Evolutionary conservation across 2,888 invertebrate species (phyloP).

Genomic region (Tridacna crocea): DNA sequence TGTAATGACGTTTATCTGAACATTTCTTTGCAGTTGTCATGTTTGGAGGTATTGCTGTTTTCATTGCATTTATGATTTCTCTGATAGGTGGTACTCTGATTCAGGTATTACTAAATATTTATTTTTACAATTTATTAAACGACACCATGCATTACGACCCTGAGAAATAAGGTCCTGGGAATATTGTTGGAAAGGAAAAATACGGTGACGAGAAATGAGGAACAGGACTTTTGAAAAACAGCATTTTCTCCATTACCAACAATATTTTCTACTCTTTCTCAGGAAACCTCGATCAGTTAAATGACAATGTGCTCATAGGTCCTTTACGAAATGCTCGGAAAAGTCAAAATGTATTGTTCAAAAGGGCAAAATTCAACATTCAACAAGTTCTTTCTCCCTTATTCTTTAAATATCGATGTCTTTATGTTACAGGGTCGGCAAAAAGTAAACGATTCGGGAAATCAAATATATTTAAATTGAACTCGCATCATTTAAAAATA

Average conservation of each 20-base stretch:
- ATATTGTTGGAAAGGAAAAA: neutral
- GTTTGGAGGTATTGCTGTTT: constrained; percentile 56
- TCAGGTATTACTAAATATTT: constrained; percentile 43
- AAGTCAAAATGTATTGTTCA: no score
- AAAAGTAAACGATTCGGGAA: no score
- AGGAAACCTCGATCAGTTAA: neutral
- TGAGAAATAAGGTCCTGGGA: neutral
- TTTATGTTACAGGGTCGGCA: no score
- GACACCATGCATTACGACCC: no score
- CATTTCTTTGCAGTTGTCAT: constrained; percentile 50
- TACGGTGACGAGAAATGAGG: no score
- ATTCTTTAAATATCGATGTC: no score
- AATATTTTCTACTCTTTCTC: neutral
- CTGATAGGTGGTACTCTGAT: constrained; percentile 61
- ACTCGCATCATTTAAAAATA: no score
- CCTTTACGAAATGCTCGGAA: neutral
- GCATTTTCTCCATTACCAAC: neutral
- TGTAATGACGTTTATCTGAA: no score
- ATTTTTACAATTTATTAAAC: no score
- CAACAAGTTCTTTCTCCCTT: no score
- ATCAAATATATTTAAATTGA: no score
- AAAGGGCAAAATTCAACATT: neutral
- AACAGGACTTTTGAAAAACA: no score
- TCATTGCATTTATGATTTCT: constrained; percentile 57
- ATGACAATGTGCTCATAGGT: neutral